phyloP scores from a whole-genome alignment of 2,797 vertebrate species.

The Psittacula echo region DNA sequence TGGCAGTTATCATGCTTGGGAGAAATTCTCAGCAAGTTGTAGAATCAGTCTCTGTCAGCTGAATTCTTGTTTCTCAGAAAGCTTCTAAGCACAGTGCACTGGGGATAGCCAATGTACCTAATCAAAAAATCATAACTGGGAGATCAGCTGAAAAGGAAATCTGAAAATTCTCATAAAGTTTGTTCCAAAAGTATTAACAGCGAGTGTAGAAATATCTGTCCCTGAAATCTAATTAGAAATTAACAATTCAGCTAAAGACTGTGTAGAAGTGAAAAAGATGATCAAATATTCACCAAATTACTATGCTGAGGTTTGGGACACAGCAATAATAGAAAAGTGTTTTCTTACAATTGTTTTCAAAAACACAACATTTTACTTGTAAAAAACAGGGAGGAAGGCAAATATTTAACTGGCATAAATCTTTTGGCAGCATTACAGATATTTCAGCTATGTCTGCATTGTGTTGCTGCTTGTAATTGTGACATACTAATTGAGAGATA shows the following conservation, averaged over 20 bases:
- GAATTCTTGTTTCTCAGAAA: neutral
- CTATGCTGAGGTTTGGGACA: neutral
- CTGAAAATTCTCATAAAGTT: neutral
- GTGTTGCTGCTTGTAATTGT: neutral
- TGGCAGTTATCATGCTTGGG: neutral
- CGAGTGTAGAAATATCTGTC: neutral
- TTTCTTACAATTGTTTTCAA: neutral
- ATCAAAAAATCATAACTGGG: neutral
- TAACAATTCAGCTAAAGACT: neutral
- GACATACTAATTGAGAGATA: neutral
- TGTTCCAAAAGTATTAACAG: neutral
- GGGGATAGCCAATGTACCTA: neutral
- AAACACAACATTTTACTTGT: neutral
- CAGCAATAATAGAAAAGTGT: neutral
- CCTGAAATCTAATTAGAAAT: neutral
- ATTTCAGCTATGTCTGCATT: neutral
- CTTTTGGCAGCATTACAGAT: neutral
- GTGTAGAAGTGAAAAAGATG: neutral
- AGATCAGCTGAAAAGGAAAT: neutral
- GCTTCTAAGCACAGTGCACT: neutral
- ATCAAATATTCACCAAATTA: conserved; percentile 4
- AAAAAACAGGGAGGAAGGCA: neutral
- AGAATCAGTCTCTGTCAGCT: neutral
- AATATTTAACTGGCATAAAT: neutral
- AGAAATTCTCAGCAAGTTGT: neutral